Percentiles rank a stretch among this genome's conserved stretches.
These are phyloP conservation scores for Diogma glabrata DNA, from an alignment of 2,888 invertebrate genomes.

Conservation along the genomic window DNA sequence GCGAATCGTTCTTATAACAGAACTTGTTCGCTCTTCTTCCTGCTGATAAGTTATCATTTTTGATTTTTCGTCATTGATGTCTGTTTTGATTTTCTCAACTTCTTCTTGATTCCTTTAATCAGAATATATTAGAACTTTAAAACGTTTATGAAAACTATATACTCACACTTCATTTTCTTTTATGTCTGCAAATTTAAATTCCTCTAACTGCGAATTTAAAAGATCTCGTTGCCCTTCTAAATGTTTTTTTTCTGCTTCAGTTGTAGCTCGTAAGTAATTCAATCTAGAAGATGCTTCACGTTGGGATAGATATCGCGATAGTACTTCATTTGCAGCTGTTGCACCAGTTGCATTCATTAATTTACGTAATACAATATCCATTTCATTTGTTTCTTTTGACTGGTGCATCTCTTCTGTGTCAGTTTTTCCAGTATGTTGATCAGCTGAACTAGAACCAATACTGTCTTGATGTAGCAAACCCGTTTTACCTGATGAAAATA, in stretches of 20 bases:
- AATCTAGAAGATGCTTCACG: slow-evolving; percentile 60
- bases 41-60: slow-evolving; percentile 34
- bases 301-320: slow-evolving; percentile 60
- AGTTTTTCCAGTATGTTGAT: slow-evolving; percentile 32
- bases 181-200: slow-evolving; percentile 66
- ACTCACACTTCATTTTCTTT: slow-evolving; percentile 70
- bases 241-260: slow-evolving; percentile 60
- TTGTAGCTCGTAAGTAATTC: slow-evolving; percentile 54
- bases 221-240: slow-evolving; percentile 55
- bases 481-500: slow-evolving; percentile 50
- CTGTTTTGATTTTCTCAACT: slow-evolving; percentile 48
- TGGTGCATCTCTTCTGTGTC: slow-evolving; percentile 32
- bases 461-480: slow-evolving; percentile 46
- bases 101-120: slow-evolving; percentile 56
- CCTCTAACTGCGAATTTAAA: slow-evolving; percentile 56
- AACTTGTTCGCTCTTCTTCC: slow-evolving; percentile 29
- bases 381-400: slow-evolving; percentile 31
- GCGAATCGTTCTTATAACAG: slow-evolving; percentile 30
- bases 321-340: slow-evolving; percentile 60
- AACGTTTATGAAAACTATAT: background rate
- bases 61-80: slow-evolving; percentile 42
- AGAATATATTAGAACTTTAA: slow-evolving; percentile 2
- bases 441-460: slow-evolving; percentile 40
- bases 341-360: slow-evolving; percentile 69
- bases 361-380: slow-evolving; percentile 58